Percentiles rank a stretch among this genome's conserved stretches.
phyloP scores from a whole-genome alignment of 2,113 vertebrate genomes.

The Otus sunia region DNA sequence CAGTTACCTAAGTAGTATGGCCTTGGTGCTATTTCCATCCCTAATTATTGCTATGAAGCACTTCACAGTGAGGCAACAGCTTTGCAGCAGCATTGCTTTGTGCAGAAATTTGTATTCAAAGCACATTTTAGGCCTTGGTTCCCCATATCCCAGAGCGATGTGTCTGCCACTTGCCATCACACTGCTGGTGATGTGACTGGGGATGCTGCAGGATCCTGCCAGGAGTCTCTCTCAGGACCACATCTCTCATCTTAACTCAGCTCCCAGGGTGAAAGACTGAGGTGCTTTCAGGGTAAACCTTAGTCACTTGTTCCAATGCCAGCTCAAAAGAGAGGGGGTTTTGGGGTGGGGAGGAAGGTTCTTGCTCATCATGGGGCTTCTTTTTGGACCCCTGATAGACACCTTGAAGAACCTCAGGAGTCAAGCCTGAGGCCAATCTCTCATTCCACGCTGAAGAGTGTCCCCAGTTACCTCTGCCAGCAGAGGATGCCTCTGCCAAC shows the following conservation, averaged over 20 bases:
- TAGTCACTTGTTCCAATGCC: background rate
- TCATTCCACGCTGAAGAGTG: background rate
- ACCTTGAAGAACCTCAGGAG: background rate
- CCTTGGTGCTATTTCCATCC: background rate
- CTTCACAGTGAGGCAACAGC: background rate
- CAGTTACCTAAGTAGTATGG: background rate
- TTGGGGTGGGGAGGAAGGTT: background rate
- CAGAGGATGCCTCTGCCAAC: background rate
- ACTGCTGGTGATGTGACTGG: background rate
- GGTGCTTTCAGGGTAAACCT: background rate
- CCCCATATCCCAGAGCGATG: background rate
- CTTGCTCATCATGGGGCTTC: background rate
- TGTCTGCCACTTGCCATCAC: background rate
- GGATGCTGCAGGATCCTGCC: accelerated
- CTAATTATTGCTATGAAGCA: background rate
- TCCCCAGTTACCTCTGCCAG: background rate
- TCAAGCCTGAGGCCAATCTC: background rate
- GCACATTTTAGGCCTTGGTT: background rate
- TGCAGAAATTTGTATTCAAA: background rate
- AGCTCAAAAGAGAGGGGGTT: background rate
- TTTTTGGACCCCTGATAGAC: background rate
- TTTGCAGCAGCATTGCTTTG: background rate
- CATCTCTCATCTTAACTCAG: background rate
- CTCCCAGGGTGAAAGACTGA: background rate
- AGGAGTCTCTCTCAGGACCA: background rate